Evolutionary conservation across 2,797 vertebrate species (phyloP).

Genomic region (Sebastiscus tertius): DNA sequence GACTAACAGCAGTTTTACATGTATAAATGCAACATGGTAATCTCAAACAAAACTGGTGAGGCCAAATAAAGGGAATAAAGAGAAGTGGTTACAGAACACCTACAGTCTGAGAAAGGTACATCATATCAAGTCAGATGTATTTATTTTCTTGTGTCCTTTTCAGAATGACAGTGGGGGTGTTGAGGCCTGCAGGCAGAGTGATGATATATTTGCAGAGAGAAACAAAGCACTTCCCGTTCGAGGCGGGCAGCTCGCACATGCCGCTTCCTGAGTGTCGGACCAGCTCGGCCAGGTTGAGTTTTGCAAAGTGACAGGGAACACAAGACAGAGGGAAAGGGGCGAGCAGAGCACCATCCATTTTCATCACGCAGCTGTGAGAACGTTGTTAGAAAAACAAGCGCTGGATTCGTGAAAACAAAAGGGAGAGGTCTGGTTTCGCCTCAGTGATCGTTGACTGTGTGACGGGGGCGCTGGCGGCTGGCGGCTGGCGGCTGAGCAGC

Average conservation of each 20-base stretch:
- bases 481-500: background rate
- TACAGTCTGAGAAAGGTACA: background rate
- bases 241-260: conserved; percentile 16
- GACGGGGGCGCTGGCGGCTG: background rate
- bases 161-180: background rate
- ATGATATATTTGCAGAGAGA: conserved; percentile 62
- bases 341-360: background rate
- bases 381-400: conserved; percentile 4
- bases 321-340: background rate
- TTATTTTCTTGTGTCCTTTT: conserved; percentile 1
- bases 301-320: background rate
- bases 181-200: conserved; percentile 33
- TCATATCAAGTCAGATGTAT: background rate
- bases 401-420: background rate
- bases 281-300: background rate
- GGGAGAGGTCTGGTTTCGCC: background rate
- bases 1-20: background rate
- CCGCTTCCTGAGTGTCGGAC: conserved; percentile 47
- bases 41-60: background rate
- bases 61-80: background rate
- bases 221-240: conserved; percentile 61
- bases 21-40: background rate
- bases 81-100: background rate
- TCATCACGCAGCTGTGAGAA: background rate
- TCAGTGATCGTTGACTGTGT: background rate